Evolutionary conservation across 2,113 vertebrate species (phyloP).

Genomic region (Clupea harengus): DNA sequence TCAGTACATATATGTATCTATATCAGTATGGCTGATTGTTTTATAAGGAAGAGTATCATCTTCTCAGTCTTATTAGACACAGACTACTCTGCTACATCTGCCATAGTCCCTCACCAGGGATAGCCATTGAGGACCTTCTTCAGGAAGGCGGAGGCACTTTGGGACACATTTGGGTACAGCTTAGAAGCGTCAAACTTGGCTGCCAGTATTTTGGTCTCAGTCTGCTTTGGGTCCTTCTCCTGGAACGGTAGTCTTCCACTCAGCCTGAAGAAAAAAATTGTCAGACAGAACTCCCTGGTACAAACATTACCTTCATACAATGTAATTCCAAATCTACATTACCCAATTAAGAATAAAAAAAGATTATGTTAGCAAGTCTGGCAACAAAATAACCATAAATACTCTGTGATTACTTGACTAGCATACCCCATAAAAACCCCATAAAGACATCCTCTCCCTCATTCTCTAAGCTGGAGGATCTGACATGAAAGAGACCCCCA

Average conservation of each 20-base stretch:
- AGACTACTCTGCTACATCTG: not conserved
- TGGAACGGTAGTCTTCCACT: constrained; percentile 88
- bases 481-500: no score
- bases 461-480: no score
- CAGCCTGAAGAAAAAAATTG: constrained; percentile 73
- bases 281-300: not conserved
- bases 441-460: no score
- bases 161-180: constrained; percentile 90
- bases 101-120: constrained; percentile 79
- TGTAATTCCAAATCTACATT: not conserved
- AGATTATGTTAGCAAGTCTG: no score
- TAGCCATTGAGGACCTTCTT: constrained; percentile 89
- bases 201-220: constrained; percentile 83
- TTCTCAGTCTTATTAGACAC: not conserved
- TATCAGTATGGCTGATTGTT: no score
- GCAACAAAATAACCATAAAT: no score
- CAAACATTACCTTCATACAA: not conserved
- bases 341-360: not conserved
- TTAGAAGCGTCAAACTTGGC: constrained; percentile 87
- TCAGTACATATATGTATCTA: no score
- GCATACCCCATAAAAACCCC: no score
- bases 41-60: no score
- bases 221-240: constrained; percentile 78
- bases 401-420: no score
- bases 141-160: constrained; percentile 89